Evolutionary conservation across 2,113 vertebrate species (phyloP), one percentile per base, ranked within the genome.

Genomic region (Numida meleagris): DNA sequence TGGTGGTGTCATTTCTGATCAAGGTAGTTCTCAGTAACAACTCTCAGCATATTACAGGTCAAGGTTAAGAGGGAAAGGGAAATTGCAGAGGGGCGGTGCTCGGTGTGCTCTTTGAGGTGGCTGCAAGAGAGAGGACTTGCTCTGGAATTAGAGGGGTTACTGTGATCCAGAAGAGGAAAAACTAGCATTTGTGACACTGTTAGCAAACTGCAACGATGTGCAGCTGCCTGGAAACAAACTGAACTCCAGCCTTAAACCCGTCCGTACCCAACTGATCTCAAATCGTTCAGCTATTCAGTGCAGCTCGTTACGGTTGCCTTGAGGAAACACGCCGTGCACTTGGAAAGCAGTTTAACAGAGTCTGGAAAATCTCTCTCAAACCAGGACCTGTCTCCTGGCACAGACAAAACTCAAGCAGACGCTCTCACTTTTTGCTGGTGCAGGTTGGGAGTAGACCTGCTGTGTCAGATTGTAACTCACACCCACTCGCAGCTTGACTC

Each of bases 21-120:
- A 94, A 88, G 96, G 91, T 74, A 7, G 79, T 4, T 95, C 68
- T 79, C 68, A 31, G 89, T 86, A 95, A 97, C 89, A 33, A n/a
- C 89, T 94, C 91, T 95, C 94, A 96, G 91, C 88, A 3, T 81
- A 8, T 96, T 75, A 10, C 46, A 71, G 94, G 94, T 95, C 96
- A 96, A 96, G 93, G 96, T 95, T 94, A 96, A 97, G 94, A 95
- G 93, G 85, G 76, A 86, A 95, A 68, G 76, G 94, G 89, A 96
- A 96, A 94, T 68, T n/a, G 79, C n/a, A 3, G 50, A 86, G 85
- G 82, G 94, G 93, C 67, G 76, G 88, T 57, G 68, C 72, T 83
- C 55, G 7, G 12, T 23, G 75, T 81, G 72, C 88, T 83, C 79
- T 78, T 53, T 10, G 31, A 71, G 85, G 82, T 61, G 87, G 74